phyloP scores from a whole-genome alignment of 2,113 vertebrate species.

The Petromus typicus region DNA sequence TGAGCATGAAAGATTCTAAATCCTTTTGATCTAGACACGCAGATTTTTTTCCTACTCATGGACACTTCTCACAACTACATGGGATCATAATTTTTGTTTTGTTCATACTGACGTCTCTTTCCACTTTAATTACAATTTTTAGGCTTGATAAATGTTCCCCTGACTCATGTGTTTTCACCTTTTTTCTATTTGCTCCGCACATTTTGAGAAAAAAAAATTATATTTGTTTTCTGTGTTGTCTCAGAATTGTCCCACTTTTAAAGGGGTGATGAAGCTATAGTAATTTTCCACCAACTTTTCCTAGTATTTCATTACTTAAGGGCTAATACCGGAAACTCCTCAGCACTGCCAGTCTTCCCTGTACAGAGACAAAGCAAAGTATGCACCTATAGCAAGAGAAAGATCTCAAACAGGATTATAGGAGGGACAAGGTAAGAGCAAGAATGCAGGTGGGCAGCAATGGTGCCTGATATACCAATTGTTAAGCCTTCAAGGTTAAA shows the following conservation, averaged over 20 bases:
- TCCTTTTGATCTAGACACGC: background rate
- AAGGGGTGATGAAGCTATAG: background rate
- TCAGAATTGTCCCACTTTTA: slow-evolving; percentile 15
- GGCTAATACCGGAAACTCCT: background rate
- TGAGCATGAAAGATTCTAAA: background rate
- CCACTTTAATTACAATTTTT: background rate
- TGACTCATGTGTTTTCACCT: background rate
- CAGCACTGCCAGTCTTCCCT: slow-evolving; percentile 5
- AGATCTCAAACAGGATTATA: background rate
- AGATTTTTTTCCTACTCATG: background rate
- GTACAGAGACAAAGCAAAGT: slow-evolving; percentile 17
- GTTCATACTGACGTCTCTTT: slow-evolving; percentile 4
- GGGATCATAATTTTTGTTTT: background rate
- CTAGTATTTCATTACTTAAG: slow-evolving; percentile 16
- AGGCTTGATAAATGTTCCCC: slow-evolving; percentile 38
- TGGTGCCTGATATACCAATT: background rate
- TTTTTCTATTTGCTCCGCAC: slow-evolving; percentile 3
- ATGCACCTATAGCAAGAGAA: background rate
- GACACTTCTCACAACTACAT: slow-evolving; percentile 17
- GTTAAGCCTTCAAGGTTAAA: slow-evolving; percentile 53
- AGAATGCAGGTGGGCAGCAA: background rate
- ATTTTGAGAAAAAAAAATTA: background rate
- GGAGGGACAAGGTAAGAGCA: background rate
- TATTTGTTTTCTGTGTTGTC: slow-evolving; percentile 14
- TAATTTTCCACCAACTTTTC: slow-evolving; percentile 40